Conservation (phyloP, 2,888 invertebrate species). For the Eupelmus urozonus region DNA sequence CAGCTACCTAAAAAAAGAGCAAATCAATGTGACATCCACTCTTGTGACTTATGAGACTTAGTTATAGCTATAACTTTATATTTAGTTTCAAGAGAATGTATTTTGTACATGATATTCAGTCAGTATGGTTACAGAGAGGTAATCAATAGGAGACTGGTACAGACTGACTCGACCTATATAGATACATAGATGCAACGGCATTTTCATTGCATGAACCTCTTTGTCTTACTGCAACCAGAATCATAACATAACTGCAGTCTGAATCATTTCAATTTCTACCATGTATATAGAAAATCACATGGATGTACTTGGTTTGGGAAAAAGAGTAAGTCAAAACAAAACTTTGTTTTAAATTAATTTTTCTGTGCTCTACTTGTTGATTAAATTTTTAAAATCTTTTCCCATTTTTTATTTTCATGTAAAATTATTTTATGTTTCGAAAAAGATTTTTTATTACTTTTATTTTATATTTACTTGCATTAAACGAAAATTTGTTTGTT, state of each 20-base stretch:
- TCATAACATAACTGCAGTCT: conserved; percentile 7
- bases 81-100: conserved; percentile 50
- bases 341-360: conserved; percentile 9
- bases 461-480: too few relatives aligned
- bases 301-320: conserved; percentile 72
- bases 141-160: conserved; percentile 74
- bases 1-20: conserved; percentile 84
- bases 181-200: conserved; percentile 59
- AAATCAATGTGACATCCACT: conserved; percentile 21
- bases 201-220: conserved; percentile 57
- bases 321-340: conserved; percentile 68
- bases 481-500: not conserved
- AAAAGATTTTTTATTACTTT: too few relatives aligned
- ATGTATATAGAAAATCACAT: conserved; percentile 75
- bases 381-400: not conserved
- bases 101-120: conserved; percentile 48
- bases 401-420: too few relatives aligned
- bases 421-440: not conserved
- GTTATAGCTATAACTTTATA: conserved; percentile 38
- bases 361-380: conserved; percentile 8
- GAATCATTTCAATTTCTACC: conserved; percentile 59
- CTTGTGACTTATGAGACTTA: conserved; percentile 39
- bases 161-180: conserved; percentile 69
- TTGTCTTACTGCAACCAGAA: conserved; percentile 60
- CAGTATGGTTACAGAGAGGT: conserved; percentile 28